Base-by-base conservation (phyloP, 2,797 vertebrate genomes). In the Salarias fasciatus region DNA sequence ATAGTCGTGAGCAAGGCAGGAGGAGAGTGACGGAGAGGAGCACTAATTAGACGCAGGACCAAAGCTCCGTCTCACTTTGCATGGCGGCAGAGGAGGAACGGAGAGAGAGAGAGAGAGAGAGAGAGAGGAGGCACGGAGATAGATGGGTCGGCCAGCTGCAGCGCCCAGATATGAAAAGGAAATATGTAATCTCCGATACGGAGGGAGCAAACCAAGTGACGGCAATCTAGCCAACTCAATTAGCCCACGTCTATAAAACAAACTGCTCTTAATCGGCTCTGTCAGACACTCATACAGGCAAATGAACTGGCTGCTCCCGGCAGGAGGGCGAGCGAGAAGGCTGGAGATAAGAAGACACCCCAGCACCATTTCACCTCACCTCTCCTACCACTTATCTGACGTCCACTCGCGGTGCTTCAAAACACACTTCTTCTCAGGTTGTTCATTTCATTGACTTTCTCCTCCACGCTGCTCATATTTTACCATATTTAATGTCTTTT, bases 151-250 rank as follows among this genome's bases (percentile, higher is more conserved):
- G 77, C 47, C 53, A 40, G 82, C 90, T 92, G 89, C 77, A 42
- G 84, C 29, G 5, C 31, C 46, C 64, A 87, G 86, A 90, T 90
- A 89, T 86, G 89, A 88, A 87, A 81, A 84, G 85, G 81, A 89
- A 89, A 85, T 83, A 80, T 84, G 88, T 89, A 80, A 88, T 89
- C 84, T 88, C 80, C 75, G 73, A 79, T 81, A 77, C 47, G 75
- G 61, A 76, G 63, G 14, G 73, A 52, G 68, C n/a, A 41, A 52
- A 50, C 49, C 55, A 55, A 75, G 70, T 65, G 80, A 79, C 77
- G 53, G 77, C 84, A 78, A 90, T 89, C 87, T 65, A 78, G 77
- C 89, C 83, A 84, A 91, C 84, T 90, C 88, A 92, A 92, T 92
- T 91, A 91, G 84, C 76, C 57, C 61, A 75, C 43, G 69, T 81